A percentile compares a stretch with the other conserved stretches of the same genome.
phyloP scores from a whole-genome alignment of 2,113 vertebrate species.

The Sylvia atricapilla region DNA sequence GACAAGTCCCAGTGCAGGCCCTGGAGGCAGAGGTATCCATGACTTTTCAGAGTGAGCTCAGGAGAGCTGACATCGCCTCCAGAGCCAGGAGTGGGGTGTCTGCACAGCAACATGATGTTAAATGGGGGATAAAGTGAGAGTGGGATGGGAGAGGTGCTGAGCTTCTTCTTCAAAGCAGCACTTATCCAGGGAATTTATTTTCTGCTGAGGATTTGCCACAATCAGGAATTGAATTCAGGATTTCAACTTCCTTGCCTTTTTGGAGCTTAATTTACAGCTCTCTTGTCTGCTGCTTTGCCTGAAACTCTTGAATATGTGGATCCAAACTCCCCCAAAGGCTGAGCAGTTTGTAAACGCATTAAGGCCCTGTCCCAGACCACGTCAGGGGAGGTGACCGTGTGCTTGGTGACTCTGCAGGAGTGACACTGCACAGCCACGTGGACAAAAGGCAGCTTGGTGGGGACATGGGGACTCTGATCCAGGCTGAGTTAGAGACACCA shows the following conservation, averaged over 20 bases:
- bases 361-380: accelerated
- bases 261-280: neutral
- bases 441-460: neutral
- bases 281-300: neutral
- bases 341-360: too few relatives aligned
- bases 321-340: neutral
- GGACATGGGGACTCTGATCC: neutral
- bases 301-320: neutral
- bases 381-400: neutral
- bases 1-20: accelerated
- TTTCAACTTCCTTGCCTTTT: neutral
- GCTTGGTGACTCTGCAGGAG: neutral
- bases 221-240: neutral
- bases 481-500: neutral
- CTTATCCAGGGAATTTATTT: neutral
- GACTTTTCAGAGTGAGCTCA: neutral
- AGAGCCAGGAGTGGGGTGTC: neutral
- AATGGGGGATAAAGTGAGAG: neutral
- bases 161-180: accelerated
- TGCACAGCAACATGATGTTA: accelerated
- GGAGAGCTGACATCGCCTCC: accelerated
- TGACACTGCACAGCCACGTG: accelerated
- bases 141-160: neutral
- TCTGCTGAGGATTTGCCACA: neutral
- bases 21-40: accelerated